Evolutionary conservation across 2,888 invertebrate genomes (phyloP).

Genomic region (Calameuta pallipes): DNA sequence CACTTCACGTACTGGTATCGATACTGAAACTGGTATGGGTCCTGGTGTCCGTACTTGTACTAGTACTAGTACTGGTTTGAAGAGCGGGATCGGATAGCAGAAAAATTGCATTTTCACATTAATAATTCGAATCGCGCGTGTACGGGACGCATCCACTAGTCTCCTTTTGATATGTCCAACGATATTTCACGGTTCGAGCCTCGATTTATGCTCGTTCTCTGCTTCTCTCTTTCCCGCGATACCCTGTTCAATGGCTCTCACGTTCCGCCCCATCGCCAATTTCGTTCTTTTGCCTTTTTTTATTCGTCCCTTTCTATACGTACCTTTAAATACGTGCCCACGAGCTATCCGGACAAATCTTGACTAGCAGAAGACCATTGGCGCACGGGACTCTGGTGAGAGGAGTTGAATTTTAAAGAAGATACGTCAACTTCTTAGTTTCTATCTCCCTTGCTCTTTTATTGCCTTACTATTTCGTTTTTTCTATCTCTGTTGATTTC

Average conservation of each 20-base stretch:
- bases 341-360: neutral
- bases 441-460: neutral
- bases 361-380: neutral
- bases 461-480: neutral
- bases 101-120: slow-evolving; percentile 6
- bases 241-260: neutral
- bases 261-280: neutral
- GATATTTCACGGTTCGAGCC: slow-evolving; percentile 7
- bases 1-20: neutral
- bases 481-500: neutral
- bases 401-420: neutral
- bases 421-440: neutral
- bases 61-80: neutral
- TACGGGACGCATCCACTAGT: slow-evolving; percentile 1
- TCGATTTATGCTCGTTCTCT: neutral
- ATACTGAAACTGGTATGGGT: neutral
- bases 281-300: neutral
- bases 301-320: neutral
- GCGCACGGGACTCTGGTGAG: neutral
- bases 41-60: neutral
- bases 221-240: neutral
- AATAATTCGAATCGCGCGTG: slow-evolving; percentile 9
- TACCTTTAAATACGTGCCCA: slow-evolving; percentile 1
- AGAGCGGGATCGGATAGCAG: neutral
- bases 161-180: neutral